phyloP scores from a whole-genome alignment of 2,113 vertebrate species.

The Gobius niger region DNA sequence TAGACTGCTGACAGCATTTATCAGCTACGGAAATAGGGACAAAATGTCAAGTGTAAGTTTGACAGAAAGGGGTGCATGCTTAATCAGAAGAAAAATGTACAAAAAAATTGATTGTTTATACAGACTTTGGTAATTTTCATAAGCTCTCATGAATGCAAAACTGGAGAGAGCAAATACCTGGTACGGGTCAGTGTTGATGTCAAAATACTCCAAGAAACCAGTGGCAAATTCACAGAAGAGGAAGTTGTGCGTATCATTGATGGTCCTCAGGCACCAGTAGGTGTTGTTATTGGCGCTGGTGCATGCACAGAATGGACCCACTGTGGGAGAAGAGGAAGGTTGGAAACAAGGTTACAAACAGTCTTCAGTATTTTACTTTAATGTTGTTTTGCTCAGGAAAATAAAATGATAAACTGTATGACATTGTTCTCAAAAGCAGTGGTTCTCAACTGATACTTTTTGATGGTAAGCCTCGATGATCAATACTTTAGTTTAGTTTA shows the following conservation, averaged over 20 bases:
- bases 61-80: slow-evolving; percentile 5
- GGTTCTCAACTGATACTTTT: no score
- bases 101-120: slow-evolving; percentile 18
- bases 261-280: slow-evolving; percentile 95
- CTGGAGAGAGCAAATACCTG: slow-evolving; percentile 79
- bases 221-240: slow-evolving; percentile 98
- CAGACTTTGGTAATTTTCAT: slow-evolving; percentile 17
- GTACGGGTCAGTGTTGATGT: slow-evolving; percentile 93
- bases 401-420: background rate
- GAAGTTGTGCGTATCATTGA: slow-evolving; percentile 98
- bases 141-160: background rate
- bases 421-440: background rate
- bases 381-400: slow-evolving; percentile 22
- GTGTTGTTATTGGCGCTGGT: slow-evolving; percentile 99
- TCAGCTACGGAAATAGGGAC: slow-evolving; percentile 77
- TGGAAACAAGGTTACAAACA: slow-evolving; percentile 42
- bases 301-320: slow-evolving; percentile 97
- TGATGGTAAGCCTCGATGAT: no score
- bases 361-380: slow-evolving; percentile 28
- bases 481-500: no score
- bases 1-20: slow-evolving; percentile 88
- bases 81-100: slow-evolving; percentile 17
- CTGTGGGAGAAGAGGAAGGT: slow-evolving; percentile 66
- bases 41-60: slow-evolving; percentile 28
- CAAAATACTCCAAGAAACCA: slow-evolving; percentile 96